Conservation (phyloP, 1,140 invertebrate genomes). For the Drosophila albomicans region DNA sequence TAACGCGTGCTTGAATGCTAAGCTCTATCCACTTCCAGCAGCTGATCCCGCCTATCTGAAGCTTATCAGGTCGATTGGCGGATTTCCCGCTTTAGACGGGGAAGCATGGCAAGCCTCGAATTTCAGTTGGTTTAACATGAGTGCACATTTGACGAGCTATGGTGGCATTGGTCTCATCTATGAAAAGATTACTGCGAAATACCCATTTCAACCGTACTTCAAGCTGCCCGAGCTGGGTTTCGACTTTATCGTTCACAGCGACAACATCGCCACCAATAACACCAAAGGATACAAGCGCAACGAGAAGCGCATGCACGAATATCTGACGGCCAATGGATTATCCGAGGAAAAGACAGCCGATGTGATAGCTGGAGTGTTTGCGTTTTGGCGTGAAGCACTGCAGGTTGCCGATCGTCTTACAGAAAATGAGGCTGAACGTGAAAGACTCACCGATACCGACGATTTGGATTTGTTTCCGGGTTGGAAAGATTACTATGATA, state of each 20-base stretch:
- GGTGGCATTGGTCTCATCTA: slow-evolving; percentile 54
- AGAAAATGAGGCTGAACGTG: slow-evolving; percentile 43
- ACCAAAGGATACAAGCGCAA: slow-evolving; percentile 66
- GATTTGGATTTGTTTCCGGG: not conserved
- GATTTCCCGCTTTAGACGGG: slow-evolving; percentile 73
- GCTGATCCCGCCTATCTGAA: slow-evolving; percentile 71
- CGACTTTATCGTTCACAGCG: slow-evolving; percentile 68
- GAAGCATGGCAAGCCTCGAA: slow-evolving; percentile 58
- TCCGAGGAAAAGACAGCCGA: slow-evolving; percentile 41
- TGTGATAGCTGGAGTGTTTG: slow-evolving; percentile 63
- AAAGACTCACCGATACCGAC: not conserved
- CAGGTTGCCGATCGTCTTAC: slow-evolving; percentile 53
- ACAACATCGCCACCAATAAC: slow-evolving; percentile 60
- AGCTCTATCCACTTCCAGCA: slow-evolving; percentile 58
- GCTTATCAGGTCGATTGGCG: slow-evolving; percentile 73
- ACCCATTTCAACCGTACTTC: slow-evolving; percentile 71
- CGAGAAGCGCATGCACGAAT: slow-evolving; percentile 62
- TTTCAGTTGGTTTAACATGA: slow-evolving; percentile 83
- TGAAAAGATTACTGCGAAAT: slow-evolving; percentile 54
- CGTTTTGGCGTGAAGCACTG: slow-evolving; percentile 63
- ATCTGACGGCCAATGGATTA: slow-evolving; percentile 59
- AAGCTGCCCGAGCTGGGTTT: slow-evolving; percentile 73
- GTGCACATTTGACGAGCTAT: slow-evolving; percentile 69
- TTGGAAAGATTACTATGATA: slow-evolving; percentile 67
- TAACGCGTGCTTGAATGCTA: slow-evolving; percentile 62